These are phyloP conservation scores for Spisula subtruncata DNA, from an alignment of 2,888 invertebrate genomes.

Conservation along the genomic window DNA sequence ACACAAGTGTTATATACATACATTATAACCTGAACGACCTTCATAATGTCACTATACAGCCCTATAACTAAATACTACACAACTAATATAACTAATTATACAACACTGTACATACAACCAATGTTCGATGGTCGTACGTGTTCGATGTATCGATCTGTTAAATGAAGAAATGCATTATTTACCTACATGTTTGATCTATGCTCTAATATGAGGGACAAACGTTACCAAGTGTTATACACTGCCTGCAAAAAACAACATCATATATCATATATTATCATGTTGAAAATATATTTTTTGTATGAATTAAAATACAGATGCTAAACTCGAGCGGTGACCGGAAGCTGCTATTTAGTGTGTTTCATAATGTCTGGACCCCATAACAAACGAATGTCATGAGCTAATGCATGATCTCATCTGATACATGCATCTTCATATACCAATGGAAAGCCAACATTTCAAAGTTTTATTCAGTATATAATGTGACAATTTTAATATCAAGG, in stretches of 20 bases:
- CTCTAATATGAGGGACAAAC: background rate
- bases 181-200: background rate
- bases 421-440: too few species aligned
- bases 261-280: background rate
- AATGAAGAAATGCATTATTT: background rate
- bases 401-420: too few species aligned
- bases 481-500: too few species aligned
- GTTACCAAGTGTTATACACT: background rate
- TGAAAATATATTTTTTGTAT: background rate
- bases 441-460: too few species aligned
- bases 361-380: too few species aligned
- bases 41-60: background rate
- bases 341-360: background rate
- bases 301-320: background rate
- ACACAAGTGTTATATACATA: background rate
- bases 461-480: too few species aligned
- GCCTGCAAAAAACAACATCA: background rate
- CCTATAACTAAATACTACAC: background rate
- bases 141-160: background rate
- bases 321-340: background rate
- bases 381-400: too few species aligned
- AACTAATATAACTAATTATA: constrained; percentile 9
- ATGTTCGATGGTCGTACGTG: background rate
- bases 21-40: background rate
- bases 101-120: background rate